Base-by-base conservation (phyloP, 2,113 vertebrate species). In the Toxostoma redivivum region DNA sequence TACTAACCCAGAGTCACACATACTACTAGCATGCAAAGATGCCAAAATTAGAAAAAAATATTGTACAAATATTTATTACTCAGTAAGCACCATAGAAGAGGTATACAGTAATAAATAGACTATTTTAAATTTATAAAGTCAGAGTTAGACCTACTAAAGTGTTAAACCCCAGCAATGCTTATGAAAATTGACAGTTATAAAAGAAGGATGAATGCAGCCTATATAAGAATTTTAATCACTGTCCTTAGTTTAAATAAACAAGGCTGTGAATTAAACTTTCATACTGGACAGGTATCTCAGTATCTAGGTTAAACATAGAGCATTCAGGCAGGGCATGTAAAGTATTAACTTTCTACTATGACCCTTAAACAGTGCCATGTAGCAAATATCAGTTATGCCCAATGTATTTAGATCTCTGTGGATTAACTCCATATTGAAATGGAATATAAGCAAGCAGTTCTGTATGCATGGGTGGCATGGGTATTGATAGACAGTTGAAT, bases 371-470 rank as follows among this genome's bases (percentile, higher is more conserved):
- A 72, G 79, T 91, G 61, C 51, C 66, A 57, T 71, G 60, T 17
- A 91, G 62, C 45, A 67, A 77, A 86, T 61, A 86, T 47, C 94
- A 65, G 28, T 93, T 91, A 81, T 96, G 79, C 77, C 71, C 84
- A 88, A 84, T 50, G 79, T 85, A 96, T 97, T 97, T 40, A 87
- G 62, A 73, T 73, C 10, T 84, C 48, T 12, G 9, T 47, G 95
- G 92, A 95, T 96, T 96, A 87, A 90, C 92, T 95, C 80, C 25
- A 5, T 93, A 80, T 64, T 73, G 70, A 79, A 78, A 65, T 12
- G 57, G 60, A 83, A 35, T 86, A 79, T 69, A 73, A 35, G 47
- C 18, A 15, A 85, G 23, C 71, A 66, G 58, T 87, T 96, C 95
- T 17, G 6, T 92, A 48, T 15, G 14, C 65, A 61, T 2, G 18